phyloP scores from a whole-genome alignment of 2,888 invertebrate species.

The Morpho achilles region DNA sequence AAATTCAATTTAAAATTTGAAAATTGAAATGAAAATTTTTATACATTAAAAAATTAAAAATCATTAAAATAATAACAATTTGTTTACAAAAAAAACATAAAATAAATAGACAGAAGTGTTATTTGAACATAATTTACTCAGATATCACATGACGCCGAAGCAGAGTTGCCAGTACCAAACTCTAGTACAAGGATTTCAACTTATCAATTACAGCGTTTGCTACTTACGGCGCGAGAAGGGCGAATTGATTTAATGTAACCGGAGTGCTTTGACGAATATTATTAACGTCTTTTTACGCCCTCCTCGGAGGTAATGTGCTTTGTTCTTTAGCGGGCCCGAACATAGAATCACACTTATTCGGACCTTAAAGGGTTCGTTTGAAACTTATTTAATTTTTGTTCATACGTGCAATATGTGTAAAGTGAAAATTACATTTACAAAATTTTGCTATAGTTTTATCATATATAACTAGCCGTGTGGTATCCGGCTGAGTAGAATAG shows the following conservation, averaged over 20 bases:
- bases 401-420: no score
- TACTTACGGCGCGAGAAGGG: conserved; percentile 79
- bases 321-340: conserved; percentile 73
- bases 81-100: conserved; percentile 4
- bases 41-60: not conserved
- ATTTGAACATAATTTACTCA: conserved; percentile 25
- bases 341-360: conserved; percentile 74
- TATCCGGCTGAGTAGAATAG: no score
- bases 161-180: conserved; percentile 59
- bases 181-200: conserved; percentile 79
- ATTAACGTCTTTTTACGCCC: conserved; percentile 78
- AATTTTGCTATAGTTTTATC: no score
- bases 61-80: not conserved
- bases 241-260: conserved; percentile 80
- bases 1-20: no score
- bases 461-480: no score
- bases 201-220: conserved; percentile 80
- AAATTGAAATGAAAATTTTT: no score
- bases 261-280: conserved; percentile 80
- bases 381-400: no score
- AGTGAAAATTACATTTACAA: no score
- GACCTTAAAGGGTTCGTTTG: conserved; percentile 31
- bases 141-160: conserved; percentile 27
- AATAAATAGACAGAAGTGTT: conserved; percentile 12
- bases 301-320: conserved; percentile 68